phyloP scores from a whole-genome alignment of 1,140 invertebrate genomes.

The Drosophila kepulauana region DNA sequence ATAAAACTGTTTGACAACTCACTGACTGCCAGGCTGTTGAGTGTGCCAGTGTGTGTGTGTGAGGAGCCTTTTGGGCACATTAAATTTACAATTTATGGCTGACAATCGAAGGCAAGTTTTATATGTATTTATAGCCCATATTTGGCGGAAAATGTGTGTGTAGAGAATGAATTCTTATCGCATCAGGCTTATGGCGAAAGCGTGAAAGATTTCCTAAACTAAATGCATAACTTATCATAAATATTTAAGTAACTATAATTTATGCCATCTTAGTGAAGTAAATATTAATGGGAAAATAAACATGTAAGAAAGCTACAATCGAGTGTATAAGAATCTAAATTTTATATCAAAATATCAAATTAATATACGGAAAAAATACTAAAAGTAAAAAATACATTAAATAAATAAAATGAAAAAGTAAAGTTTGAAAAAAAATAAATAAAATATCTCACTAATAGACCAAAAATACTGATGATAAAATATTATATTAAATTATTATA shows the following conservation, averaged over 20 bases:
- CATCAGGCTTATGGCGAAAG: background rate
- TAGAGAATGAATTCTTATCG: background rate
- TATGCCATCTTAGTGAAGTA: no score
- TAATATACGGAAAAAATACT: no score
- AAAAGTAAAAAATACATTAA: no score
- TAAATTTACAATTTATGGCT: constrained; percentile 73
- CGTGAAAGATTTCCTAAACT: constrained; percentile 7
- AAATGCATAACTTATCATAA: constrained; percentile 20
- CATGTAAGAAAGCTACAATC: no score
- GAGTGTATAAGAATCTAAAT: no score
- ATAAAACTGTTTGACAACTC: constrained; percentile 73
- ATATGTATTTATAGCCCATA: constrained; percentile 30
- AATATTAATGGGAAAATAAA: no score
- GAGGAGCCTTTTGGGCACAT: constrained; percentile 46
- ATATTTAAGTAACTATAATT: background rate
- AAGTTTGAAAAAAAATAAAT: no score
- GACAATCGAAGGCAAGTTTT: constrained; percentile 46
- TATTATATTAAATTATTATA: no score
- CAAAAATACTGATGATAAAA: no score
- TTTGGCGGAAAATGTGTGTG: background rate
- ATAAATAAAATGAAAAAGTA: no score
- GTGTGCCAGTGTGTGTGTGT: constrained; percentile 5
- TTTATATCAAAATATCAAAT: no score
- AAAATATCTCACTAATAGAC: no score
- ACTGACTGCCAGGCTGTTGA: constrained; percentile 40